Conservation (phyloP, 1,140 invertebrate genomes). For the Andricus grossulariae region DNA sequence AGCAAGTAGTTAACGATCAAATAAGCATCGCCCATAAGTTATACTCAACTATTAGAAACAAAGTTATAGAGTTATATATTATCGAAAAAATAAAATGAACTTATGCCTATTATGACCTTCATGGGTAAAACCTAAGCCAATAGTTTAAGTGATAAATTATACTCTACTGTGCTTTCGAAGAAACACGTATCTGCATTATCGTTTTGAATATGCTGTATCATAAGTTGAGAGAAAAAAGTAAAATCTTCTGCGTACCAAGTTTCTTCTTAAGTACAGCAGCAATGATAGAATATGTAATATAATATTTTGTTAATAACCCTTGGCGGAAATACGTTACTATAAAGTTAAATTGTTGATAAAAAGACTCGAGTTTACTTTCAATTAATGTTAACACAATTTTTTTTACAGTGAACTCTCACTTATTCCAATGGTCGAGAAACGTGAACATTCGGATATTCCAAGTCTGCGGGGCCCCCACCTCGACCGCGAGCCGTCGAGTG, state of each 20-base stretch:
- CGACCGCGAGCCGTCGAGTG: too few relatives aligned
- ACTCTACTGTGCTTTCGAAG: constrained; percentile 12
- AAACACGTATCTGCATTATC: neutral
- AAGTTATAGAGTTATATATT: constrained; percentile 45
- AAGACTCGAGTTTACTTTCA: constrained; percentile 61
- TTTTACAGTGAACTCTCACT: constrained; percentile 32
- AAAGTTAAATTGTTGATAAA: constrained; percentile 63
- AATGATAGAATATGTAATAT: constrained; percentile 69
- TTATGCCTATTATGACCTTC: constrained; percentile 60
- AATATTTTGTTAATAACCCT: constrained; percentile 72
- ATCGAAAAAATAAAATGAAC: constrained; percentile 45
- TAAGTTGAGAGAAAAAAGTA: neutral
- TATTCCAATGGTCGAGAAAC: too few relatives aligned
- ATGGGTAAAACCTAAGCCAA: constrained; percentile 66
- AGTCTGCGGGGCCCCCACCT: too few relatives aligned
- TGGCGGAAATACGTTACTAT: constrained; percentile 69
- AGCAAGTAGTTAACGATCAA: neutral
- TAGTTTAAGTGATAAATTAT: constrained; percentile 72
- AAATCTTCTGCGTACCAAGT: neutral
- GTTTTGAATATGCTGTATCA: neutral
- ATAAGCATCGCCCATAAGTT: constrained; percentile 21
- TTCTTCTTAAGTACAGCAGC: constrained; percentile 20
- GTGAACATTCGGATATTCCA: too few relatives aligned
- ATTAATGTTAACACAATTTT: constrained; percentile 58
- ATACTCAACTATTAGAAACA: constrained; percentile 39